Percentiles rank a stretch among this genome's conserved stretches.
Conservation (phyloP, 2,797 vertebrate genomes). For the Cetoscarus ocellatus region DNA sequence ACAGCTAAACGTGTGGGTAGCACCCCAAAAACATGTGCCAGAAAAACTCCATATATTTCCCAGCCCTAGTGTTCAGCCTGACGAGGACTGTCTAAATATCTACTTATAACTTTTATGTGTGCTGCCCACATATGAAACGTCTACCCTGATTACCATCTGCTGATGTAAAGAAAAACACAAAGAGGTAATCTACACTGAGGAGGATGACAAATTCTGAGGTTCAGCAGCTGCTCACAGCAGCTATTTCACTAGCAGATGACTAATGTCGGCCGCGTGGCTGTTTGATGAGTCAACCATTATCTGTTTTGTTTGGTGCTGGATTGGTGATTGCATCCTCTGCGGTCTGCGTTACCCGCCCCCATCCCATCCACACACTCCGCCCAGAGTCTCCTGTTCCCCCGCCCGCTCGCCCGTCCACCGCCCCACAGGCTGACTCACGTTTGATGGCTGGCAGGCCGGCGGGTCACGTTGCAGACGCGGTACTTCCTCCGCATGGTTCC, state of each 20-base stretch:
- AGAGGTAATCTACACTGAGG: neutral
- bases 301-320: constrained; percentile 48
- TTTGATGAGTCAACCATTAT: constrained; percentile 62
- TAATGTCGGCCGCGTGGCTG: constrained; percentile 43
- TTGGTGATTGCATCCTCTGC: constrained; percentile 38
- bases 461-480: constrained; percentile 97
- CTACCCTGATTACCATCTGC: neutral
- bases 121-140: neutral
- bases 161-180: neutral
- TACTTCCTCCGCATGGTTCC: constrained; percentile 99
- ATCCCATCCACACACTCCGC: constrained; percentile 25
- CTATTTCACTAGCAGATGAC: constrained; percentile 52
- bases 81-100: neutral
- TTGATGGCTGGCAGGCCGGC: constrained; percentile 98
- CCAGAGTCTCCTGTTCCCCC: constrained; percentile 27
- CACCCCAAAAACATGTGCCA: too few species aligned
- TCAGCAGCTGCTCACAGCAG: constrained; percentile 9
- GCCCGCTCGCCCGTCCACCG: neutral
- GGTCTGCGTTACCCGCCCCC: neutral
- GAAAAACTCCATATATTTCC: too few species aligned
- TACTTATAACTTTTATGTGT: neutral
- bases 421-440: constrained; percentile 89
- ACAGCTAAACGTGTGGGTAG: too few species aligned
- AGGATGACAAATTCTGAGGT: constrained; percentile 7
- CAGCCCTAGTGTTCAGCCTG: too few species aligned